Percentiles rank a stretch among this genome's conserved stretches.
Evolutionary conservation across 2,113 vertebrate genomes (phyloP).

Genomic region (Polyodon spathula): DNA sequence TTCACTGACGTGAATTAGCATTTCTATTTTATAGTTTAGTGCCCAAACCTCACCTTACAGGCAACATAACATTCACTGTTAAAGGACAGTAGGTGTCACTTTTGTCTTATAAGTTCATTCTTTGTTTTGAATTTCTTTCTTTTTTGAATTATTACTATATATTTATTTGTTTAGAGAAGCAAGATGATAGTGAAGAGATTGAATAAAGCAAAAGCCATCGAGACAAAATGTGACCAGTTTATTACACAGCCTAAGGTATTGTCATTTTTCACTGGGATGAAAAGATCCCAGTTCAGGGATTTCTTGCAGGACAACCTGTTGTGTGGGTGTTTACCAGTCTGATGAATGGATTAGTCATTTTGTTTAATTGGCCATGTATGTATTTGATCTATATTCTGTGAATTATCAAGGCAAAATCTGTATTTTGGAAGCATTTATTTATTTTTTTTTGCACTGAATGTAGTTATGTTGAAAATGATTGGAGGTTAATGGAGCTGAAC

Average conservation of each 20-base stretch:
- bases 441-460: too few species aligned
- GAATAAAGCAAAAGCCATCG: slow-evolving; percentile 49
- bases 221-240: slow-evolving; percentile 57
- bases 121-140: slow-evolving; percentile 20
- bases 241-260: slow-evolving; percentile 31
- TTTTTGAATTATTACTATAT: neutral
- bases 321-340: too few species aligned
- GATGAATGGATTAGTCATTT: too few species aligned
- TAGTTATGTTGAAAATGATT: too few species aligned
- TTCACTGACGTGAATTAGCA: slow-evolving; percentile 30
- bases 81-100: slow-evolving; percentile 20
- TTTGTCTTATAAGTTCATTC: neutral
- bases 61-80: slow-evolving; percentile 23
- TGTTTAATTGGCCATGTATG: too few species aligned
- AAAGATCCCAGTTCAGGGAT: too few species aligned
- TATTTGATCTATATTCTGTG: too few species aligned
- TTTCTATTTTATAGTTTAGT: slow-evolving; percentile 37
- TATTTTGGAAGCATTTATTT: too few species aligned
- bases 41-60: slow-evolving; percentile 21
- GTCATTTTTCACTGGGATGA: neutral
- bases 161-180: slow-evolving; percentile 41
- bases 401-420: too few species aligned
- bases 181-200: slow-evolving; percentile 45
- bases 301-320: too few species aligned
- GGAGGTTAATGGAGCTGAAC: too few species aligned